Percentiles rank a stretch among this genome's conserved stretches.
phyloP scores from a whole-genome alignment of 2,797 vertebrate species.

The Microctenopoma steveboyesi region DNA sequence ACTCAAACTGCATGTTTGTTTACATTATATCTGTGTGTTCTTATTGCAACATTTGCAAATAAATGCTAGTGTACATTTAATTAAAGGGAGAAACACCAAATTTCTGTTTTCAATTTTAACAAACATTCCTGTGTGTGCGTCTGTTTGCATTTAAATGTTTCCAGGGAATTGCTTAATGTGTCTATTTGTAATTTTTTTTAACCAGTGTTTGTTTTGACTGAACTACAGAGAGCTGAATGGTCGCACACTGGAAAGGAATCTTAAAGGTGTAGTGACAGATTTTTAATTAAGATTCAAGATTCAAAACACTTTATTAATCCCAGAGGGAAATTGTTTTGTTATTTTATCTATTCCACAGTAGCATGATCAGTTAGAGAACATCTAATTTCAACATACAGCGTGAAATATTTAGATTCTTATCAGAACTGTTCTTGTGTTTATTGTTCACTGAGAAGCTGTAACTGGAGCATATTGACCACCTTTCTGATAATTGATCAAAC shows the following conservation, averaged over 20 bases:
- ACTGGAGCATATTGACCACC: not conserved
- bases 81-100: not conserved
- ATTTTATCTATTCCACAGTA: slow-evolving; percentile 7
- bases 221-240: slow-evolving; percentile 41
- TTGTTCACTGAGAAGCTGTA: not conserved
- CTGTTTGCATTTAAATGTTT: slow-evolving; percentile 19
- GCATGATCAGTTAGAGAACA: slow-evolving; percentile 12
- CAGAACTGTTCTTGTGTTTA: not conserved
- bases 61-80: not conserved
- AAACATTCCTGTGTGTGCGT: slow-evolving; percentile 1
- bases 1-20: slow-evolving; percentile 42
- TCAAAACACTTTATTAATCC: too few species aligned
- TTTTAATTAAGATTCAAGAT: slow-evolving; percentile 9
- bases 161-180: slow-evolving; percentile 24
- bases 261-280: slow-evolving; percentile 25
- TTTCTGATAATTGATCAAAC: not conserved
- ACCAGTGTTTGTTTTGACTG: slow-evolving; percentile 34
- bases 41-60: slow-evolving; percentile 17
- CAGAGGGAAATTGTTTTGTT: too few species aligned
- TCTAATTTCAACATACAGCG: not conserved
- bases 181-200: slow-evolving; percentile 14
- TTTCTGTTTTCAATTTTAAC: slow-evolving; percentile 8
- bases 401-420: not conserved
- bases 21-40: slow-evolving; percentile 9
- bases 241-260: slow-evolving; percentile 40